A percentile compares a stretch with the other conserved stretches of the same genome.
phyloP scores from a whole-genome alignment of 2,888 invertebrate genomes.

The Stegophylla sp. region DNA sequence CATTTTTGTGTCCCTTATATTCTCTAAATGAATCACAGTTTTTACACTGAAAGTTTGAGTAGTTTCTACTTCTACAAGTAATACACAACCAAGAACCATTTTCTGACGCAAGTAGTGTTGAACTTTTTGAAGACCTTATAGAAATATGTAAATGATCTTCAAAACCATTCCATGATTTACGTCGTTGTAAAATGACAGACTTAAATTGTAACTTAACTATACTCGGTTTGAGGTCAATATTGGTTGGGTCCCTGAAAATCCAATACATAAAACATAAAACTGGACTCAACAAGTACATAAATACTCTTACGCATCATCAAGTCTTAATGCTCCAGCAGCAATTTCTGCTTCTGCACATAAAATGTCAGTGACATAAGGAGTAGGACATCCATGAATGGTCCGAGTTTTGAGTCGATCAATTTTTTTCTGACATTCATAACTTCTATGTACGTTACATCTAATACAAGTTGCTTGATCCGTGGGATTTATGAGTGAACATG shows the following conservation, averaged over 20 bases:
- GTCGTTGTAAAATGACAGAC: slow-evolving; percentile 35
- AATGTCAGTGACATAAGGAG: slow-evolving; percentile 49
- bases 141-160: slow-evolving; percentile 7
- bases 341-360: slow-evolving; percentile 53
- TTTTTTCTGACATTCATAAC: slow-evolving; percentile 66
- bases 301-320: slow-evolving; percentile 47
- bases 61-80: slow-evolving; percentile 36
- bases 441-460: slow-evolving; percentile 73
- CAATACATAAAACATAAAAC: not conserved
- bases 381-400: slow-evolving; percentile 62
- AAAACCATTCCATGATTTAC: slow-evolving; percentile 54
- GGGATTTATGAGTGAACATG: slow-evolving; percentile 87
- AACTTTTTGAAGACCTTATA: slow-evolving; percentile 40
- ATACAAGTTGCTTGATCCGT: slow-evolving; percentile 83
- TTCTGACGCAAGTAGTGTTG: slow-evolving; percentile 26
- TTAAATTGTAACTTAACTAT: slow-evolving; percentile 37
- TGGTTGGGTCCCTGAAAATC: slow-evolving; percentile 35
- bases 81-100: slow-evolving; percentile 43
- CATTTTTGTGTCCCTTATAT: slow-evolving; percentile 29
- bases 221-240: slow-evolving; percentile 17
- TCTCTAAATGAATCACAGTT: slow-evolving; percentile 41
- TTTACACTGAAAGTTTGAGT: slow-evolving; percentile 26
- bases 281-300: not conserved
- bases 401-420: slow-evolving; percentile 64
- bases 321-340: slow-evolving; percentile 44